Conservation (phyloP, 2,113 vertebrate genomes). For the Macrotis lagotis region DNA sequence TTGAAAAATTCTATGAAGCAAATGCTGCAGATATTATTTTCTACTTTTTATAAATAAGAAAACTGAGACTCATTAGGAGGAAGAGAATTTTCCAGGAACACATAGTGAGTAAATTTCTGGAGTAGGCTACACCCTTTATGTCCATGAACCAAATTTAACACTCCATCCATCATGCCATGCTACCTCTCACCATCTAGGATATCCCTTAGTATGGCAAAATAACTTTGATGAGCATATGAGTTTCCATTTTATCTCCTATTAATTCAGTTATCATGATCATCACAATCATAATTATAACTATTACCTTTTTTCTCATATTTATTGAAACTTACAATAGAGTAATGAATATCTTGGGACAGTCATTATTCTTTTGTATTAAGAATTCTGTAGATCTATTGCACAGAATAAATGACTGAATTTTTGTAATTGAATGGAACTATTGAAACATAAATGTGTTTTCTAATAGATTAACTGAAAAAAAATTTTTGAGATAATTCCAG, state of each 20-base stretch:
- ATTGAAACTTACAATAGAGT: not conserved
- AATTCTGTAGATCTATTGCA: not conserved
- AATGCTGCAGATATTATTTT: not conserved
- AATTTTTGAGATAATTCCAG: not conserved
- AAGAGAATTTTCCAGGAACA: not conserved
- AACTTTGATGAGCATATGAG: not conserved
- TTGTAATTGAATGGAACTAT: not conserved
- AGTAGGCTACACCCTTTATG: not conserved
- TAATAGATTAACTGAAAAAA: not conserved
- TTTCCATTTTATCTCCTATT: not conserved
- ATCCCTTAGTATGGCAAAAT: not conserved
- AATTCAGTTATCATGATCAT: not conserved
- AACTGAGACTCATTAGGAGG: not conserved
- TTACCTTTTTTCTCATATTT: not conserved
- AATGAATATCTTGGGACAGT: not conserved
- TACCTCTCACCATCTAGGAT: not conserved
- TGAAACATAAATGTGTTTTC: not conserved
- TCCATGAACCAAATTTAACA: not conserved
- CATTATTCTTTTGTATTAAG: not conserved
- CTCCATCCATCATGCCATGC: not conserved
- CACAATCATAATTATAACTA: not conserved
- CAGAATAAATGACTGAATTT: not conserved
- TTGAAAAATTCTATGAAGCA: not conserved
- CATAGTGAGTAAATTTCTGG: not conserved
- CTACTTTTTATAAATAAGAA: not conserved